Evolutionary conservation across 2,113 vertebrate genomes (phyloP).

Genomic region (Burhinus bistriatus): DNA sequence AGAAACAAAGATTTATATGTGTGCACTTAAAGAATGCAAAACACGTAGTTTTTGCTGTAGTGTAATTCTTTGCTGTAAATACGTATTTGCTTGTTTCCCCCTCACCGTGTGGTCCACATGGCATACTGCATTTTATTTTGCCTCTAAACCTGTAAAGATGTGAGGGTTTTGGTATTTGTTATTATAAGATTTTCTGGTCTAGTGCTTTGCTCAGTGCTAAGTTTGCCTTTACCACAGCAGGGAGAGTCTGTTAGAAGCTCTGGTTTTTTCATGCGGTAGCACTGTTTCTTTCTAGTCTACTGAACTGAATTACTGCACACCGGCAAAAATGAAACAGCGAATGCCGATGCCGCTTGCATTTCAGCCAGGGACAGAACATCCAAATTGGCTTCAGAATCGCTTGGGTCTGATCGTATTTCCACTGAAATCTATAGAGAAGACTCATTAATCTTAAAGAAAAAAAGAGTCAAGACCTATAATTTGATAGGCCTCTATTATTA

Average conservation of each 20-base stretch:
- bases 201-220: not conserved
- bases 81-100: not conserved
- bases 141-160: not conserved
- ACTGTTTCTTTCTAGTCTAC: not conserved
- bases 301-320: not conserved
- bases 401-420: not conserved
- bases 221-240: constrained; percentile 35
- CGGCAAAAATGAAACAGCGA: not conserved
- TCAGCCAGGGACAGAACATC: not conserved
- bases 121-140: not conserved
- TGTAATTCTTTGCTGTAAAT: constrained; percentile 57
- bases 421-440: not conserved
- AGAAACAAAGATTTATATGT: not conserved
- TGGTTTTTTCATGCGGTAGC: not conserved
- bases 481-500: not conserved
- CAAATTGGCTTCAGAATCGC: not conserved
- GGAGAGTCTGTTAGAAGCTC: not conserved
- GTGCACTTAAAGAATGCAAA: not conserved
- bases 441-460: not conserved
- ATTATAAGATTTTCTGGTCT: constrained; percentile 23
- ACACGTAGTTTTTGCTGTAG: not conserved
- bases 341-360: not conserved
- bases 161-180: constrained; percentile 16
- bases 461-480: not conserved
- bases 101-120: not conserved